Percentiles rank a stretch among this genome's conserved stretches.
phyloP scores from a whole-genome alignment of 1,140 invertebrate genomes.

The Steinernema khuongi region DNA sequence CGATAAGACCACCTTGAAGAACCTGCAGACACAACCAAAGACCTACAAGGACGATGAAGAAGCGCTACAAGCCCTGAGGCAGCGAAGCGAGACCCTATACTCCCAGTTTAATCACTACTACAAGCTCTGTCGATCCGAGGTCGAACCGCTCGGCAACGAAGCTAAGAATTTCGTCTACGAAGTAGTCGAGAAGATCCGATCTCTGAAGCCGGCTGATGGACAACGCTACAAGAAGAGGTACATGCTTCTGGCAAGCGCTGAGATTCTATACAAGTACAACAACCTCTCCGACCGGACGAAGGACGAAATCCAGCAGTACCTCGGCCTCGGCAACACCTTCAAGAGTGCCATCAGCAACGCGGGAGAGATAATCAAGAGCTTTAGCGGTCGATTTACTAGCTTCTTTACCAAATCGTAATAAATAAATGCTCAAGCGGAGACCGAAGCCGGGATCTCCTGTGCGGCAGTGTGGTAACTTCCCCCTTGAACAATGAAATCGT shows the following conservation, averaged over 20 bases:
- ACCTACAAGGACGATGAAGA: background rate
- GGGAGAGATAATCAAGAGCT: background rate
- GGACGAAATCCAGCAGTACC: background rate
- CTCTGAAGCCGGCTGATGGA: background rate
- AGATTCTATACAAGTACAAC: slow-evolving; percentile 9
- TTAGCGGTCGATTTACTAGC: background rate
- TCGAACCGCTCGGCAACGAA: background rate
- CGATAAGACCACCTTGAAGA: background rate
- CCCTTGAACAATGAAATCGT: too few relatives aligned
- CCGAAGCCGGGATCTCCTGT: too few relatives aligned
- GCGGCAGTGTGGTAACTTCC: too few relatives aligned
- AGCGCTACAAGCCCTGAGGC: background rate
- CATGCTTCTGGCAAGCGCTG: background rate
- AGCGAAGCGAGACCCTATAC: background rate
- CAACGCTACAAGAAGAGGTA: background rate
- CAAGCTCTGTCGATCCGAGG: background rate
- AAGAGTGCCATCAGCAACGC: background rate
- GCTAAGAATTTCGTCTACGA: background rate
- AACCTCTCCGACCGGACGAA: background rate
- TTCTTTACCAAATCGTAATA: background rate
- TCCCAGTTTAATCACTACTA: background rate
- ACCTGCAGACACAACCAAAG: background rate
- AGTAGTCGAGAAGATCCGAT: background rate
- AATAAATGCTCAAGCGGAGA: too few relatives aligned
- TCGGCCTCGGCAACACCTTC: background rate